A percentile compares a stretch with the other conserved stretches of the same genome.
Evolutionary conservation across 2,113 vertebrate genomes (phyloP).

Genomic region (Nothocercus julius): DNA sequence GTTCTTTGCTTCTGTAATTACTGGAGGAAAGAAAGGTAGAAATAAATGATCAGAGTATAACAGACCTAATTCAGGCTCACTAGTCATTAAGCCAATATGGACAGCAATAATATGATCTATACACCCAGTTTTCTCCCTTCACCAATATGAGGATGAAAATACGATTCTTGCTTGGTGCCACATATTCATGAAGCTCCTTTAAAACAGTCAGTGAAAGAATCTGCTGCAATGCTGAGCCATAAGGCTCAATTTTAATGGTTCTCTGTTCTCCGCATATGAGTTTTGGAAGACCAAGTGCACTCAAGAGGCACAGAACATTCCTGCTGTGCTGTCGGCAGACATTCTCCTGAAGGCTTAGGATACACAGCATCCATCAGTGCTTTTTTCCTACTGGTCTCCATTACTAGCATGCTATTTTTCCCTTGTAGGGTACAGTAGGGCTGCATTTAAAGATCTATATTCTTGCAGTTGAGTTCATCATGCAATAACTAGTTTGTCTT

Average conservation of each 20-base stretch:
- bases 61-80: not conserved
- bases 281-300: not conserved
- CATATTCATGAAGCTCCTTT: not conserved
- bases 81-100: not conserved
- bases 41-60: not conserved
- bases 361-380: rapidly evolving
- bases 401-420: not conserved
- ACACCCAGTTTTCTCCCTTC: not conserved
- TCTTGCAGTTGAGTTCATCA: not conserved
- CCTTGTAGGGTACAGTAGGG: not conserved
- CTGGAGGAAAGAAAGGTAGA: constrained; percentile 39
- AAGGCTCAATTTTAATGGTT: not conserved
- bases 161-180: not conserved
- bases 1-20: constrained; percentile 29
- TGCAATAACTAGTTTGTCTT: not conserved
- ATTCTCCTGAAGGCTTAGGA: not conserved
- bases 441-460: not conserved
- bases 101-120: not conserved
- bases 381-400: not conserved
- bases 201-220: not conserved
- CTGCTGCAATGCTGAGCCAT: not conserved
- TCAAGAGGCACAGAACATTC: not conserved
- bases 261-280: not conserved
- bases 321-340: not conserved
- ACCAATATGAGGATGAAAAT: not conserved